Conservation (phyloP, 2,113 vertebrate genomes). For the Platysteira castanea region DNA sequence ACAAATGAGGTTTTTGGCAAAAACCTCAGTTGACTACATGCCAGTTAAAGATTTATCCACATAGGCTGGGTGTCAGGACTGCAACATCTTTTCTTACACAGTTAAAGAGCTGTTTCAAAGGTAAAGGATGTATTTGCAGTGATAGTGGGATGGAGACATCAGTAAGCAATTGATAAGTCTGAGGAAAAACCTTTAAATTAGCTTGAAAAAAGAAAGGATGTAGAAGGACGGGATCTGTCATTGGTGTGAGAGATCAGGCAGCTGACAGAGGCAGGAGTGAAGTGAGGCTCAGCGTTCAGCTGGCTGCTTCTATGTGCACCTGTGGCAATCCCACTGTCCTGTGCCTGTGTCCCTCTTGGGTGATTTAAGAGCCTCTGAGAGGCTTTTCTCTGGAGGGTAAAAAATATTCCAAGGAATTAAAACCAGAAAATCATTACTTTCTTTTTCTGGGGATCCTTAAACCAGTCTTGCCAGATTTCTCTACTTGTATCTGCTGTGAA, state of each 20-base stretch:
- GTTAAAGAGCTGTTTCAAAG: not conserved
- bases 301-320: not conserved
- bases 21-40: not conserved
- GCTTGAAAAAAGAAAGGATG: not conserved
- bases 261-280: not conserved
- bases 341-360: accelerated
- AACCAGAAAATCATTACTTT: not conserved
- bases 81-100: not conserved
- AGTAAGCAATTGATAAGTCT: not conserved
- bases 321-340: not conserved
- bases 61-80: not conserved
- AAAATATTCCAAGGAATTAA: not conserved
- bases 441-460: not conserved
- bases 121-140: not conserved
- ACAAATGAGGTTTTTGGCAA: not conserved
- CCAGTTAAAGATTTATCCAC: not conserved
- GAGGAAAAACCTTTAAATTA: not conserved
- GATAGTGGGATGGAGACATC: not conserved
- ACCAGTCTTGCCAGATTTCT: not conserved
- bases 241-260: not conserved
- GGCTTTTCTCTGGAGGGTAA: accelerated
- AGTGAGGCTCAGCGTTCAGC: not conserved
- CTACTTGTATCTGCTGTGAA: not conserved
- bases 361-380: not conserved
- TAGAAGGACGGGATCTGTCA: not conserved